Percentiles rank a stretch among this genome's conserved stretches.
Evolutionary conservation across 2,113 vertebrate genomes (phyloP).

Genomic region (Perccottus glenii): DNA sequence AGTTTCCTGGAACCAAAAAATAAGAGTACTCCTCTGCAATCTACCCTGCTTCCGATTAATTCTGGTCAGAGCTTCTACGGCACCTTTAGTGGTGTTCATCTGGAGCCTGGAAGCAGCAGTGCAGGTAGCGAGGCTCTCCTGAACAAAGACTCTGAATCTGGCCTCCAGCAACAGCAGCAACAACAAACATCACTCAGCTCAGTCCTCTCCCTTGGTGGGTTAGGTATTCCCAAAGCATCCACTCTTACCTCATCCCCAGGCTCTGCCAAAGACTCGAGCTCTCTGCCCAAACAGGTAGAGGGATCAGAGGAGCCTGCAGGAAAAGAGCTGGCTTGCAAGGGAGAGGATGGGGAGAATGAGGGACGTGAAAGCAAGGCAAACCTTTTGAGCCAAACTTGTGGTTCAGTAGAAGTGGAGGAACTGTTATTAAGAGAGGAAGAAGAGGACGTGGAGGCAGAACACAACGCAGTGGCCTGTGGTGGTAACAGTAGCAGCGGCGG

Average conservation of each 20-base stretch:
- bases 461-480: constrained; percentile 82
- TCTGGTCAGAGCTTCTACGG: constrained; percentile 98
- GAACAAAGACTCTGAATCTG: constrained; percentile 80
- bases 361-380: constrained; percentile 71
- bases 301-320: constrained; percentile 80
- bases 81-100: constrained; percentile 97
- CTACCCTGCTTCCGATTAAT: constrained; percentile 90
- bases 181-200: constrained; percentile 77
- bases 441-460: constrained; percentile 85
- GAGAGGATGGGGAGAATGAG: constrained; percentile 80
- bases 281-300: constrained; percentile 79
- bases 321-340: constrained; percentile 82
- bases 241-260: constrained; percentile 93
- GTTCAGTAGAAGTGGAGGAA: constrained; percentile 89
- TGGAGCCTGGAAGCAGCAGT: constrained; percentile 87
- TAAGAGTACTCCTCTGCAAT: constrained; percentile 92
- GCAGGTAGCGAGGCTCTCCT: constrained; percentile 70
- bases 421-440: constrained; percentile 90
- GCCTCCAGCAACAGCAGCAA: constrained; percentile 78
- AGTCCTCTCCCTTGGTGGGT: constrained; percentile 89
- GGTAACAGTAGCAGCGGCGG: constrained; percentile 81
- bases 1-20: constrained; percentile 99
- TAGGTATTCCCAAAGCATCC: constrained; percentile 85
- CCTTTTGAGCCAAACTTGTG: constrained; percentile 77
- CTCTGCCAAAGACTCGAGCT: constrained; percentile 89